Evolutionary conservation across 1,140 invertebrate genomes (phyloP).

Genomic region (Ips nitidus): DNA sequence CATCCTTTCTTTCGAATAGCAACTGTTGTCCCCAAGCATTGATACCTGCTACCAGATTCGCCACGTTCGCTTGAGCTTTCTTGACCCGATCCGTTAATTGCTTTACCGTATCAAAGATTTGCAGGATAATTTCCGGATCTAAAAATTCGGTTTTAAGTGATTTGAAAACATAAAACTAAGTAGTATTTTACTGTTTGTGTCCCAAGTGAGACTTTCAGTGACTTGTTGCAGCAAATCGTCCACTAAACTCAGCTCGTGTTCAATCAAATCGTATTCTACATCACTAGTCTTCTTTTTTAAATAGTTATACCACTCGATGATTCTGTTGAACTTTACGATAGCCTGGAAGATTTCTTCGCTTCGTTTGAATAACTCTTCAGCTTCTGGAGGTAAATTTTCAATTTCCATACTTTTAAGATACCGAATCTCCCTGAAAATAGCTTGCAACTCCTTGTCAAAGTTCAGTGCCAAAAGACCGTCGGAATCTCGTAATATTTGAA

Average conservation of each 20-base stretch:
- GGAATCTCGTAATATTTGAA: constrained; percentile 45
- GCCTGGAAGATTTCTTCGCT: constrained; percentile 57
- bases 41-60: constrained; percentile 60
- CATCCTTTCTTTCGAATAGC: constrained; percentile 67
- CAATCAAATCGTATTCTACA: constrained; percentile 69
- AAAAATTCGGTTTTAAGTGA: constrained; percentile 6
- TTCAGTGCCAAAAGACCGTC: constrained; percentile 48
- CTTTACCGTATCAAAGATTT: constrained; percentile 51
- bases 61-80: constrained; percentile 67
- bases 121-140: constrained; percentile 43
- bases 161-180: constrained; percentile 1
- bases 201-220: constrained; percentile 68
- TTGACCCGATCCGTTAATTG: constrained; percentile 65
- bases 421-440: constrained; percentile 62
- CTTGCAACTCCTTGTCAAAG: constrained; percentile 55
- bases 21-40: constrained; percentile 69
- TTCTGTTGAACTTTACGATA: constrained; percentile 55
- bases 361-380: constrained; percentile 57
- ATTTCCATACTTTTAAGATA: constrained; percentile 65
- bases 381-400: constrained; percentile 57
- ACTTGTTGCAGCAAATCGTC: constrained; percentile 64
- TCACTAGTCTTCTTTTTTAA: constrained; percentile 64
- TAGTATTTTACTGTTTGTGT: constrained; percentile 61
- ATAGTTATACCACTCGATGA: constrained; percentile 66
- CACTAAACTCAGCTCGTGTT: constrained; percentile 64